phyloP scores from a whole-genome alignment of 1,140 invertebrate species.

The Colletes gigas region DNA sequence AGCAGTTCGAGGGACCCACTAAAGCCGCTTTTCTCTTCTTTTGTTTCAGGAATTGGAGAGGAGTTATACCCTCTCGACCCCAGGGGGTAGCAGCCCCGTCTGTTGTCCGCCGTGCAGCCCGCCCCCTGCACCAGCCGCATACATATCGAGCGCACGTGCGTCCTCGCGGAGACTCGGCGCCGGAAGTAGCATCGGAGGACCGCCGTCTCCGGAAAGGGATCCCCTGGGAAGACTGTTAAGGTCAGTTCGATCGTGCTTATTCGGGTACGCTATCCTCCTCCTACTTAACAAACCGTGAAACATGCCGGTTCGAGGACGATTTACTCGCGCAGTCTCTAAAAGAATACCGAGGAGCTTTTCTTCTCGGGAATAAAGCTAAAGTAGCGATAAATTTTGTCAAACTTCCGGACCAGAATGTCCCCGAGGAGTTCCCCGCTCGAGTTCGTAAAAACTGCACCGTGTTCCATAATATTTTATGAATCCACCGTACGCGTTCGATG shows the following conservation, averaged over 20 bases:
- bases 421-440: no score
- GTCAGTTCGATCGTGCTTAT: conserved; percentile 44
- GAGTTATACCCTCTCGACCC: conserved; percentile 73
- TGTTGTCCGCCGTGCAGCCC: conserved; percentile 74
- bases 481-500: no score
- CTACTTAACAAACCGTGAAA: not conserved
- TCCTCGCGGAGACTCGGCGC: conserved; percentile 72
- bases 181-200: conserved; percentile 65
- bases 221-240: conserved; percentile 74
- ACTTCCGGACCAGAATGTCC: no score
- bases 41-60: conserved; percentile 73
- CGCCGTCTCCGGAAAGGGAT: conserved; percentile 76
- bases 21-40: conserved; percentile 38
- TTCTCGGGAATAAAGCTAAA: not conserved
- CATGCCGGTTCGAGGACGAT: conserved; percentile 1
- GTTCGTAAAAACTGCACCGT: no score
- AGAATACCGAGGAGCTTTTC: not conserved
- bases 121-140: conserved; percentile 73
- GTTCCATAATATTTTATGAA: no score
- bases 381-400: not conserved
- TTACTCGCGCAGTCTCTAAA: not conserved
- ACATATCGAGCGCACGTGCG: conserved; percentile 76
- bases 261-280: not conserved
- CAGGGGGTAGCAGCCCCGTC: conserved; percentile 71
- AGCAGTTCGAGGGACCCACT: not conserved